Evolutionary conservation across 2,888 invertebrate genomes (phyloP).

Genomic region (Agrotis exclamationis): DNA sequence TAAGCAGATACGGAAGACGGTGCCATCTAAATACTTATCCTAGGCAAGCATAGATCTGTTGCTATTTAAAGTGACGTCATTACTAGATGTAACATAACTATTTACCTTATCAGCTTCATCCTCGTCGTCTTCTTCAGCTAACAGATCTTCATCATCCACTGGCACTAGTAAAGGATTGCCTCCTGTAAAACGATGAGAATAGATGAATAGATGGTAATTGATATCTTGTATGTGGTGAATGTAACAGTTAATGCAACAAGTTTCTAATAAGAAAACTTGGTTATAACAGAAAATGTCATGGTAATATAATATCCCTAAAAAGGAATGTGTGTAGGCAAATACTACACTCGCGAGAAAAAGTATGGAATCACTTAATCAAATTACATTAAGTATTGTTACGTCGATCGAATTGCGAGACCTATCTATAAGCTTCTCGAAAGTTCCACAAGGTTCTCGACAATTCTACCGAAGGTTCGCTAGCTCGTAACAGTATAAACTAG

Average conservation of each 20-base stretch:
- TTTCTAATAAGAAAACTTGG: not conserved
- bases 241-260: not conserved
- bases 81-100: conserved; percentile 25
- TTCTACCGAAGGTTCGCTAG: too few species aligned
- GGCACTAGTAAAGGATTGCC: conserved; percentile 87
- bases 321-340: not conserved
- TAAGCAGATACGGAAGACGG: too few species aligned
- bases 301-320: not conserved
- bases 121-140: conserved; percentile 96
- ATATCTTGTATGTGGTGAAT: not conserved
- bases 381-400: too few species aligned
- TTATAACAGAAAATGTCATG: not conserved
- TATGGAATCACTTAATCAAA: too few species aligned
- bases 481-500: too few species aligned
- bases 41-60: too few species aligned
- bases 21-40: too few species aligned
- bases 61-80: not conserved
- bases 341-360: too few species aligned
- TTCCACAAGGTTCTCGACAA: too few species aligned
- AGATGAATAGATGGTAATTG: not conserved
- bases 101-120: conserved; percentile 96
- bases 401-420: too few species aligned
- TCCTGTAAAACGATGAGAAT: conserved; percentile 74
- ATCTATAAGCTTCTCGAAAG: too few species aligned
- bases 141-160: conserved; percentile 92